These are phyloP conservation scores for Corticium candelabrum DNA, from an alignment of 37 sponge, comb jelly and placozoan genomes.

Conservation along the genomic window DNA sequence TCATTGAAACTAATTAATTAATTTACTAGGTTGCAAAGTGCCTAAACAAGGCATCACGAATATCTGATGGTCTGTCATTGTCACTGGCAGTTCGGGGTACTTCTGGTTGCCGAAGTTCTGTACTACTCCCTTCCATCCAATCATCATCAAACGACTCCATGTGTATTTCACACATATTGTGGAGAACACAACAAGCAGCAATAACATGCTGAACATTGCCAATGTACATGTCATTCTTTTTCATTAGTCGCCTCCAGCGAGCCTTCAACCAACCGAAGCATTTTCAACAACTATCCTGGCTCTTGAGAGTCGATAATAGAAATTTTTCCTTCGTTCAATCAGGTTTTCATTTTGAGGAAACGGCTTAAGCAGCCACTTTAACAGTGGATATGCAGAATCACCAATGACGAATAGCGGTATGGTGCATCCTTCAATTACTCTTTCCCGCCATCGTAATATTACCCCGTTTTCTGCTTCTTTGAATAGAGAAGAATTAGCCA, in stretches of 20 bases:
- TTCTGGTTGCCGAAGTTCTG: no score
- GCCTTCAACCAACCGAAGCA: conserved; percentile 32
- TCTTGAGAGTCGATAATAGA: conserved; percentile 8
- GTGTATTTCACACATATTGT: no score
- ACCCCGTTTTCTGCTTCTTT: no score
- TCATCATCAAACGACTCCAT: conserved; percentile 22
- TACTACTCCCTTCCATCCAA: no score
- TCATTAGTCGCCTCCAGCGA: conserved; percentile 23
- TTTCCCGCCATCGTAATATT: no score
- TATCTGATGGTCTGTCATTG: no score
- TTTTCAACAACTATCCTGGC: conserved; percentile 30
- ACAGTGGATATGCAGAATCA: conserved; percentile 34
- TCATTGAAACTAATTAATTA: no score
- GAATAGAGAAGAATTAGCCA: conserved; percentile 38
- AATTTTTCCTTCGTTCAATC: conserved; percentile 8
- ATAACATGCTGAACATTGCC: conserved; percentile 10
- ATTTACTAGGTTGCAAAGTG: no score
- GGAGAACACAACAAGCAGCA: no score
- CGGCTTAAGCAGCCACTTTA: conserved; percentile 33
- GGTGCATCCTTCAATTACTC: no score
- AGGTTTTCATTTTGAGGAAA: conserved; percentile 11
- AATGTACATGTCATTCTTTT: conserved; percentile 19
- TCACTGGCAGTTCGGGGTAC: no score
- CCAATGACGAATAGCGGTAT: conserved; percentile 22
- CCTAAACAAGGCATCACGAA: no score